Percentiles rank a stretch among this genome's conserved stretches.
Conservation (phyloP, 2,113 vertebrate genomes). For the Electrona antarctica region DNA sequence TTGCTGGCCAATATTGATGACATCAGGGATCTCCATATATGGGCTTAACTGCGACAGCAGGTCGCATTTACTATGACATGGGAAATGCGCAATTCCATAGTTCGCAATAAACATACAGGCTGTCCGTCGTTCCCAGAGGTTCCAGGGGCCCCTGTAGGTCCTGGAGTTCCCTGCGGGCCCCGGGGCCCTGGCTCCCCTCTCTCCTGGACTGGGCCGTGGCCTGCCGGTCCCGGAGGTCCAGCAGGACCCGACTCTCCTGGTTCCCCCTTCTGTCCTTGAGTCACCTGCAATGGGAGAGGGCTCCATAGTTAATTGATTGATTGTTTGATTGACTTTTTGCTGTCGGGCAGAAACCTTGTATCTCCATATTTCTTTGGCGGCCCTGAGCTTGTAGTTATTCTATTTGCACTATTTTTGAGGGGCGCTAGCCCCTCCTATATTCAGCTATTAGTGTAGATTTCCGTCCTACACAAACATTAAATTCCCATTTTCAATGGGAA, state of each 20-base stretch:
- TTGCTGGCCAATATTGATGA: no score
- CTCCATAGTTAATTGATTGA: neutral
- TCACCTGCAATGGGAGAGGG: constrained; percentile 38
- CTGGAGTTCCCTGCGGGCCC: constrained; percentile 70
- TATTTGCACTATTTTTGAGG: no score
- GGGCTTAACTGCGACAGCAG: no score
- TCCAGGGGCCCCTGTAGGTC: constrained; percentile 62
- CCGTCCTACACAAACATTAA: no score
- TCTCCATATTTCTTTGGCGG: no score
- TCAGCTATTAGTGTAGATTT: no score
- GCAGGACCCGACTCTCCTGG: constrained; percentile 68
- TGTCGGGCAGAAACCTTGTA: no score
- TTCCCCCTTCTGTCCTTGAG: constrained; percentile 72
- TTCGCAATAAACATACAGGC: constrained; percentile 70
- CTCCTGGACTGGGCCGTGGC: constrained; percentile 48
- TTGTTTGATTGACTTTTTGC: neutral
- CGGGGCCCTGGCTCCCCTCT: constrained; percentile 65
- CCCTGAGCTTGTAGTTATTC: no score
- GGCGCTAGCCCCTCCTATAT: no score
- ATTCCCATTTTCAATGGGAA: neutral
- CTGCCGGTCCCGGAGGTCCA: constrained; percentile 68
- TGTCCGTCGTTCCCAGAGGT: constrained; percentile 69
- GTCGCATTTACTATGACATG: no score
- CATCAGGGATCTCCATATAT: no score
- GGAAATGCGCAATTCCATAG: no score